phyloP scores from a whole-genome alignment of 2,113 vertebrate species.

The Sigmodon hispidus region DNA sequence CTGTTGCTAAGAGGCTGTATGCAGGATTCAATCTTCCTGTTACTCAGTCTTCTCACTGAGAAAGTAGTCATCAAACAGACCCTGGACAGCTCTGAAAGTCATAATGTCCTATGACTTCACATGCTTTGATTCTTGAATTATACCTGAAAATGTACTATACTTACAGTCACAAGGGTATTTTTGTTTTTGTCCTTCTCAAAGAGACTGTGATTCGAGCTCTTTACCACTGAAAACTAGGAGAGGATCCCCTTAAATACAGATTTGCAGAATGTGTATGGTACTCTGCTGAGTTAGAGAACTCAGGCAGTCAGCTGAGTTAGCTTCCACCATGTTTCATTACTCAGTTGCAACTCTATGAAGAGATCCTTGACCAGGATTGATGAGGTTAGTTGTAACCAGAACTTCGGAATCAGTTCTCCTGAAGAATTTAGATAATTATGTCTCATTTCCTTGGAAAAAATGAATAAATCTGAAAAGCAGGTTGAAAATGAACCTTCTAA shows the following conservation, averaged over 20 bases:
- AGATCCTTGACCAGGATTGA: constrained; percentile 12
- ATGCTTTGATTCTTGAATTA: constrained; percentile 47
- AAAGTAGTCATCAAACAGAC: not conserved
- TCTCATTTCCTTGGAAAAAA: constrained; percentile 51
- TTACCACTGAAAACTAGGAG: not conserved
- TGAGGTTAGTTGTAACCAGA: constrained; percentile 3
- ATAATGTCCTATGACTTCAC: not conserved
- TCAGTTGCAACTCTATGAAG: not conserved
- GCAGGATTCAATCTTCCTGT: not conserved
- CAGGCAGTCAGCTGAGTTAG: not conserved
- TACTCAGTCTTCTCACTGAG: constrained; percentile 27
- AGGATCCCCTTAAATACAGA: not conserved
- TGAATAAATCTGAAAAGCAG: not conserved
- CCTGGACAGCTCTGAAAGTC: not conserved
- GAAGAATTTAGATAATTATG: constrained; percentile 36
- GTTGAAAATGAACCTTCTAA: not conserved
- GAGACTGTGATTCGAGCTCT: not conserved
- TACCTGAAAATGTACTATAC: not conserved
- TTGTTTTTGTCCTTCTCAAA: constrained; percentile 15
- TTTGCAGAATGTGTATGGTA: not conserved
- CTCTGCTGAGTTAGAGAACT: not conserved
- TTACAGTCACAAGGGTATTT: constrained; percentile 11
- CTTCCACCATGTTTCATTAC: constrained; percentile 11
- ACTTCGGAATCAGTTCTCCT: constrained; percentile 50
- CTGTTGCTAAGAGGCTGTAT: not conserved